phyloP scores from a whole-genome alignment of 2,113 vertebrate genomes.

The Heterotilapia buettikoferi region DNA sequence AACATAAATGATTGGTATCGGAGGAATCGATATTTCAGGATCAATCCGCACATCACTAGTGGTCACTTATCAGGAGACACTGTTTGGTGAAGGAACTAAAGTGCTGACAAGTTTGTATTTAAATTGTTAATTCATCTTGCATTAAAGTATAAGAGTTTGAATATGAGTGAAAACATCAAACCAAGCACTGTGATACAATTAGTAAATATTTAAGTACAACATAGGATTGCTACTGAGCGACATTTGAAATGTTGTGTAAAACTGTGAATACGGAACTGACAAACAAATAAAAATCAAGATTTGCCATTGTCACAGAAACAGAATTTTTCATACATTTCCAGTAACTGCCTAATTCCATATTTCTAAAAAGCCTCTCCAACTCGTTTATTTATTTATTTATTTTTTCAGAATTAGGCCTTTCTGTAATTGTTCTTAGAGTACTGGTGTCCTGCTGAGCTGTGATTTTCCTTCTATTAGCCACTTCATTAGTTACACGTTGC shows the following conservation, averaged over 20 bases:
- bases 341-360: rapidly evolving
- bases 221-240: rapidly evolving
- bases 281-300: not conserved
- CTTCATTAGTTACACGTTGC: not conserved
- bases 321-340: not conserved
- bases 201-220: not conserved
- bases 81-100: not conserved
- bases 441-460: not conserved
- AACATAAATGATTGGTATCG: too few species aligned
- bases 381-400: not conserved
- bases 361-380: not conserved
- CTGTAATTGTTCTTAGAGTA: not conserved
- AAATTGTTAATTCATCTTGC: not conserved
- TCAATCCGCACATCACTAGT: too few species aligned
- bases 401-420: not conserved
- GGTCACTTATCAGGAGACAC: not conserved
- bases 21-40: too few species aligned
- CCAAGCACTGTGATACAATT: not conserved
- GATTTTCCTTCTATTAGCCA: rapidly evolving
- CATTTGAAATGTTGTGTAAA: not conserved
- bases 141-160: not conserved
- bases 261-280: rapidly evolving
- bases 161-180: not conserved
- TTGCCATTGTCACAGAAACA: rapidly evolving
- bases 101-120: not conserved